Evolutionary conservation across 2,888 invertebrate species (phyloP).

Genomic region (Thera britannica): DNA sequence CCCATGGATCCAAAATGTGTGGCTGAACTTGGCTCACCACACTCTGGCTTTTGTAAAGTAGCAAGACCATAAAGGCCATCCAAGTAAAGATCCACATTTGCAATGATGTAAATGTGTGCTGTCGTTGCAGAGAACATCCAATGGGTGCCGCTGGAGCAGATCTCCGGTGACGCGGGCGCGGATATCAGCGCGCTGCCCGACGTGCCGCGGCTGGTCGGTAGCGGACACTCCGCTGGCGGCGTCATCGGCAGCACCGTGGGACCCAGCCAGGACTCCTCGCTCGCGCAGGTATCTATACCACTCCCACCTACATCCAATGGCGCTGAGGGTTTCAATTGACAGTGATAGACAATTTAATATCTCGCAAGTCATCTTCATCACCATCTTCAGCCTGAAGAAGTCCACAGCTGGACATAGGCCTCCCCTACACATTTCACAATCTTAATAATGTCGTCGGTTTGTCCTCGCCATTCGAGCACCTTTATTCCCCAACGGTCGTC

Average conservation of each 20-base stretch:
- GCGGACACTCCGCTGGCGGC: constrained; percentile 98
- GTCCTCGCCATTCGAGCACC: no score
- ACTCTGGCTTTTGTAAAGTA: neutral
- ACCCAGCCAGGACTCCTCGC: constrained; percentile 82
- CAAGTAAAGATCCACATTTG: neutral
- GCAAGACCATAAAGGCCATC: neutral
- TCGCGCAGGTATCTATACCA: constrained; percentile 69
- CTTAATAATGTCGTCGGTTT: no score
- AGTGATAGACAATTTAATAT: no score
- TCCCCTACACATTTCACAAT: no score
- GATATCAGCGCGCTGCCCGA: constrained; percentile 93
- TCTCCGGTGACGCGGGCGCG: constrained; percentile 89
- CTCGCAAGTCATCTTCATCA: no score
- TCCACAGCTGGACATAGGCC: no score
- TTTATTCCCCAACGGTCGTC: no score
- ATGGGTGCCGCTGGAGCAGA: constrained; percentile 98
- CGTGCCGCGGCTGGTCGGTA: constrained; percentile 94
- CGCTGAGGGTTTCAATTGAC: no score
- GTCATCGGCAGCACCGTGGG: constrained; percentile 97
- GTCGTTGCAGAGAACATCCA: constrained; percentile 91
- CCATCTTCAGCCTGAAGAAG: no score
- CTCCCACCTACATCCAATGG: neutral
- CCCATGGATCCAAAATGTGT: no score
- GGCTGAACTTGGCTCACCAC: no score
- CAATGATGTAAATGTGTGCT: neutral